Evolutionary conservation across 1,140 invertebrate species (phyloP), one percentile per base, ranked within the genome.

Genomic region (Pteromalus puparum): DNA sequence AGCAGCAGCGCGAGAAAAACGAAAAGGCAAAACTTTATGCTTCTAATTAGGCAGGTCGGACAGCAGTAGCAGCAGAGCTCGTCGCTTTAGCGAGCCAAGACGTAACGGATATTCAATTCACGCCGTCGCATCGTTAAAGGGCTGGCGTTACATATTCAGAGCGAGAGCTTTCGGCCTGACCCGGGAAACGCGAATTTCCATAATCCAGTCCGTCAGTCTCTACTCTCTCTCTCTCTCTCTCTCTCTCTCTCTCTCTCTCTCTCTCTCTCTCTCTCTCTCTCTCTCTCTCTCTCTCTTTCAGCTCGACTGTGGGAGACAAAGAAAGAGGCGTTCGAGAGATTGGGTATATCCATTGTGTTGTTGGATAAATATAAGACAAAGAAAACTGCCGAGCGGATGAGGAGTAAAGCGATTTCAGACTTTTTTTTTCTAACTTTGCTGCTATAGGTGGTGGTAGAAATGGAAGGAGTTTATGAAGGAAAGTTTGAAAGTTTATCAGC

Each of bases 51-150:
- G 13, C 46, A 13, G 53, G 9, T 24, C 10, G 72, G 53, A 61
- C 46, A 42, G 79, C 76, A 42, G 73, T 12, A 46, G 18, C 26
- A 38, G 21, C 18, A 18, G 15, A 21, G 18, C 18, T n/a, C 21
- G 6, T 61, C 67, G 18, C 34, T 75, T 65, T 77, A 67, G 68
- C 75, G 21, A 26, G 67, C 10, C 38, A 85, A 85, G 74, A 85
- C 74, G 73, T 72, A 82, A 85, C 84, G 79, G 84, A 85, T 85
- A 85, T 85, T 82, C 84, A 81, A 85, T 85, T 85, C 84, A 77
- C 42, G 67, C 73, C 30, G 46, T 68, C 46, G 67, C 53, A 74
- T 75, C 65, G 46, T 81, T 85, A 77, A 85, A 85, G 74, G 72
- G 79, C 79, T 34, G 46, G 1, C 72, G 79, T 85, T 85, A 85